A percentile compares a stretch with the other conserved stretches of the same genome.
phyloP scores from a whole-genome alignment of 1,140 invertebrate genomes.

The Riptortus pedestris region DNA sequence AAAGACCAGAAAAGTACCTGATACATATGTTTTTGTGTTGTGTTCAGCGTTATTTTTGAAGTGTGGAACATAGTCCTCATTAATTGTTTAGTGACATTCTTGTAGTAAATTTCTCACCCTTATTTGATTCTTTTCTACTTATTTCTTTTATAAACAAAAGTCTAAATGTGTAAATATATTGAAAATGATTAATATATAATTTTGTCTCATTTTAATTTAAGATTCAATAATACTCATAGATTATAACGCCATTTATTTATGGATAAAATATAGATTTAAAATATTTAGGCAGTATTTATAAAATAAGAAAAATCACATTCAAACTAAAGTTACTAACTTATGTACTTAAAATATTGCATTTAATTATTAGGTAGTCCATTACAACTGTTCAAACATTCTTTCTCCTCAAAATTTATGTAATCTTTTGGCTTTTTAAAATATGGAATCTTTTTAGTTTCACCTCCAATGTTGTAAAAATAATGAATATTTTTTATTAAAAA shows the following conservation, averaged over 20 bases:
- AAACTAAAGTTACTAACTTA: slow-evolving; percentile 31
- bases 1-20: slow-evolving; percentile 25
- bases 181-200: too few species aligned
- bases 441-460: too few species aligned
- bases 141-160: not conserved
- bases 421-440: too few species aligned
- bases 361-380: slow-evolving; percentile 10
- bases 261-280: slow-evolving; percentile 4
- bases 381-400: too few species aligned
- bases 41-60: not conserved
- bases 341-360: slow-evolving; percentile 30
- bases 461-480: too few species aligned
- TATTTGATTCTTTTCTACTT: not conserved
- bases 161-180: too few species aligned
- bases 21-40: slow-evolving; percentile 9
- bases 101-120: not conserved
- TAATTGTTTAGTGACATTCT: not conserved
- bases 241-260: slow-evolving; percentile 7
- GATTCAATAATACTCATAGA: slow-evolving; percentile 20
- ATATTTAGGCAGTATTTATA: slow-evolving; percentile 16
- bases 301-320: slow-evolving; percentile 12
- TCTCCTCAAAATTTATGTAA: too few species aligned
- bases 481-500: too few species aligned
- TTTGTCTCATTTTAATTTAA: slow-evolving; percentile 10
- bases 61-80: not conserved